Evolutionary conservation across 2,113 vertebrate genomes (phyloP).

Genomic region (Chauna torquata): DNA sequence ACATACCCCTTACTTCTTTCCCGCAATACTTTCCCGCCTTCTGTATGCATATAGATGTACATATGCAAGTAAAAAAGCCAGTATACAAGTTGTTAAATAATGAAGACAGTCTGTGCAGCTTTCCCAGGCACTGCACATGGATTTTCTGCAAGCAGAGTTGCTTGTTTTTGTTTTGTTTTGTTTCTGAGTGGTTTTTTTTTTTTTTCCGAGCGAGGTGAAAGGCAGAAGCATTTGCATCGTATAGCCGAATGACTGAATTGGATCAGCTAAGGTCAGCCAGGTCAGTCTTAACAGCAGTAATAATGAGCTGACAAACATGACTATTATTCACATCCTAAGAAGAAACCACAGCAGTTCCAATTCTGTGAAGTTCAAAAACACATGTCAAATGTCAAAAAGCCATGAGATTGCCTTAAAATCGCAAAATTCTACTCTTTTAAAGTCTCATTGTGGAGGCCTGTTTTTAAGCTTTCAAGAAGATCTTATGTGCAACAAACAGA

Average conservation of each 20-base stretch:
- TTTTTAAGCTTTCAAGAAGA: not conserved
- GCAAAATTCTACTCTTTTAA: not conserved
- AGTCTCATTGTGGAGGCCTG: not conserved
- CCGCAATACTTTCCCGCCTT: not conserved
- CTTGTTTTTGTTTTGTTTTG: too few species aligned
- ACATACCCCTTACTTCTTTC: not conserved
- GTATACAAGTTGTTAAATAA: not conserved
- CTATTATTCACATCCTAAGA: not conserved
- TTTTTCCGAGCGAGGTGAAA: not conserved
- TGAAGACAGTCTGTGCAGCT: not conserved
- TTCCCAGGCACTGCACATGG: not conserved
- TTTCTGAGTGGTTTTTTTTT: too few species aligned
- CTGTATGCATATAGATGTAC: not conserved
- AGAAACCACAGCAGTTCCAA: not conserved
- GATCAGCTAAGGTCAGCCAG: not conserved
- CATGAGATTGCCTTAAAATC: not conserved
- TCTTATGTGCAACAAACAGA: not conserved
- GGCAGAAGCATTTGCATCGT: not conserved
- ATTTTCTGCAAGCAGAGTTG: not conserved
- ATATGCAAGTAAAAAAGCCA: not conserved
- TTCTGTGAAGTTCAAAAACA: not conserved
- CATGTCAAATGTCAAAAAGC: not conserved
- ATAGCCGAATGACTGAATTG: not conserved
- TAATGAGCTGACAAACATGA: not conserved
- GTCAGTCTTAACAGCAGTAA: not conserved